Percentiles rank a stretch among this genome's conserved stretches.
phyloP scores from a whole-genome alignment of 37 sponge, comb jelly and placozoan genomes.

The Halichondria panicea region DNA sequence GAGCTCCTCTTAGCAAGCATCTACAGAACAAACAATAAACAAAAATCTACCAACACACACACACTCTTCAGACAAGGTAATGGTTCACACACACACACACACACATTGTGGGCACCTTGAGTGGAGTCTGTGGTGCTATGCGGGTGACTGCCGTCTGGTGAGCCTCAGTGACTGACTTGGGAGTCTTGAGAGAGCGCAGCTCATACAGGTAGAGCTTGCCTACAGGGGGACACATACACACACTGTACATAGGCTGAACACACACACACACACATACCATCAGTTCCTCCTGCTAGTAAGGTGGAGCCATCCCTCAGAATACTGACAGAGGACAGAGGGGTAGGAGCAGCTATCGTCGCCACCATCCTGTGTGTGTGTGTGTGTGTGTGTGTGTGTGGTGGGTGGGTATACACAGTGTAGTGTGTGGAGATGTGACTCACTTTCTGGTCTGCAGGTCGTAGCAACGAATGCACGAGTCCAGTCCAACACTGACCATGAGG shows the following conservation, averaged over 20 bases:
- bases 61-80: neutral
- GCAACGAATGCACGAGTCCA: conserved; percentile 48
- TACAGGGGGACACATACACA: neutral
- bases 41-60: neutral
- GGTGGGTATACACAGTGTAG: neutral
- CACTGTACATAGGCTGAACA: neutral
- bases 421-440: conserved; percentile 14
- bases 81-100: neutral
- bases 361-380: conserved; percentile 38
- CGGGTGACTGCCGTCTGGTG: conserved; percentile 49
- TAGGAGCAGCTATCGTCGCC: conserved; percentile 40
- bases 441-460: conserved; percentile 75
- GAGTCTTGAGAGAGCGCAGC: conserved; percentile 55
- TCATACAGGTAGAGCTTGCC: conserved; percentile 78
- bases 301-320: conserved; percentile 70
- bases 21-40: neutral
- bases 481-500: conserved; percentile 70
- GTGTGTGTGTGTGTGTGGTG: neutral
- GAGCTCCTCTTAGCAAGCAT: neutral
- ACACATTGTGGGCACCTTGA: conserved; percentile 1
- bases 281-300: conserved; percentile 66
- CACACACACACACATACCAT: conserved; percentile 37
- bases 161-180: conserved; percentile 34
- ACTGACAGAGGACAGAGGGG: conserved; percentile 44
- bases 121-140: conserved; percentile 16